Evolutionary conservation across 1,140 invertebrate genomes (phyloP).

Genomic region (Pentalonia nigronervosa): DNA sequence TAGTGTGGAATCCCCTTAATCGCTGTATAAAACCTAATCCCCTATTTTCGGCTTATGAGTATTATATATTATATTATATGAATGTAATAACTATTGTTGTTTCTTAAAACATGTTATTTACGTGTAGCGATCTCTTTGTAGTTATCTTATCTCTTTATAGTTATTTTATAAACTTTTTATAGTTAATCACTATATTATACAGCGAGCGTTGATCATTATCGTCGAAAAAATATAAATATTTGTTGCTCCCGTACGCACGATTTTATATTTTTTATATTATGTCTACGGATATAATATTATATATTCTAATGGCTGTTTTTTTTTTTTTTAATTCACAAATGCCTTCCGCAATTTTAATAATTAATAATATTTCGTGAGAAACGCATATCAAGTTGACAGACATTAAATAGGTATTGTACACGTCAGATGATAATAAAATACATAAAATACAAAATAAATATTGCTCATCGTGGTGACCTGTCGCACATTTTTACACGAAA

Average conservation of each 20-base stretch:
- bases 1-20: background rate
- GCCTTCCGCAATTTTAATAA: background rate
- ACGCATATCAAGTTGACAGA: background rate
- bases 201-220: too few species aligned
- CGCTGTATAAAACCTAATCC: background rate
- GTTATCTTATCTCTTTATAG: background rate
- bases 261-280: background rate
- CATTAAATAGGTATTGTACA: background rate
- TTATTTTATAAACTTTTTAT: background rate
- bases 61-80: background rate
- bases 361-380: slow-evolving; percentile 8
- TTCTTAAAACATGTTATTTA: background rate
- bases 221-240: background rate
- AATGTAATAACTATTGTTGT: background rate
- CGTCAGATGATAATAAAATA: background rate
- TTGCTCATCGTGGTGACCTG: background rate
- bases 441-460: background rate
- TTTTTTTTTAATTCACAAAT: background rate
- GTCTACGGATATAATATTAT: too few species aligned
- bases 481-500: slow-evolving; percentile 1
- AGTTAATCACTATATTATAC: too few species aligned
- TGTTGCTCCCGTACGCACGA: background rate
- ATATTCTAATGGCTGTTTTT: background rate
- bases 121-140: background rate
- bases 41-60: too few species aligned